Base-by-base conservation (phyloP, 2,797 vertebrate genomes). In the Malurus leucopterus region DNA sequence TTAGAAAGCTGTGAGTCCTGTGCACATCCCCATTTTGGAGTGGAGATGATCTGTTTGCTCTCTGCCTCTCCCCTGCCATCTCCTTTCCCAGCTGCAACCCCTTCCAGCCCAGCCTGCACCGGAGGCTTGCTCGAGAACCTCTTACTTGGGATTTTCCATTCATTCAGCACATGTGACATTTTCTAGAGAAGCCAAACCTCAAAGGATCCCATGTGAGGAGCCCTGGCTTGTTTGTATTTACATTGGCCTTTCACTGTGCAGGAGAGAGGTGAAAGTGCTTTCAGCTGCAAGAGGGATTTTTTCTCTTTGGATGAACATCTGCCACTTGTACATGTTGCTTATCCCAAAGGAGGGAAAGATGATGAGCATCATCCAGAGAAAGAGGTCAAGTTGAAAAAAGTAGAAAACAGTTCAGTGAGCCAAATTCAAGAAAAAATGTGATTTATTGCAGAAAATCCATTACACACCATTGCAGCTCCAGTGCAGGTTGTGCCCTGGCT, bases 1-100 rank as follows among this genome's bases (percentile, higher is more conserved):
- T 96, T 99, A 84, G 99, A 99, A 97, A 99, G 99, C 97, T 99
- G 99, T 99, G 96, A 99, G 99, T 99, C 22, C 54, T 34, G 18
- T 5, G 13, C 43, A 7, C 15, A 11, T 55, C 58, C 69, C 34
- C 21, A 4, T 53, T 50, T 50, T 40, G 24, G 61, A 80, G 40
- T 78, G 55, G 51, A 72, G 9, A 41, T 11, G 7, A 19, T 0
- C 2, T 27, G 15, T 38, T 41, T 63, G 36, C 54, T 40, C 36
- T 50, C 59, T 55, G 47, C 38, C 26, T 71, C 46, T 53, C 32
- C 24, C 29, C 23, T 73, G 8, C 19, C n/a, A 17, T 30, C 73
- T 72, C 76, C 22, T 43, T 64, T 44, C 62, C 40, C n/a, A 76
- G 13, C 38, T 91, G 46, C 34, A 80, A 0, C 11, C 29, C 38